Conservation (phyloP, 2,797 vertebrate genomes). For the Pachyuromys duprasi region DNA sequence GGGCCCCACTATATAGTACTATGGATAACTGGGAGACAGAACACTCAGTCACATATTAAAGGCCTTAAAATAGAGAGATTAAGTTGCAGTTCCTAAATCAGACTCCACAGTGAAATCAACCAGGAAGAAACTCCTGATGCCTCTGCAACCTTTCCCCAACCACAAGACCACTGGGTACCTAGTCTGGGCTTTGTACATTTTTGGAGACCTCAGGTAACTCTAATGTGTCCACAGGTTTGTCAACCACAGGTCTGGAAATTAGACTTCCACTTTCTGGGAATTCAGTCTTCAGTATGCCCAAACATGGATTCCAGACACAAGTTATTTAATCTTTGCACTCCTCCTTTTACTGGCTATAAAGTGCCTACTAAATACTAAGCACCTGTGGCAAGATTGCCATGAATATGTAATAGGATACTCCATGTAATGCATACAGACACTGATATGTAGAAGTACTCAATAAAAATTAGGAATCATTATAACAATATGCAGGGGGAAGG, state of each 20-base stretch:
- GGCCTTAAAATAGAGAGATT: not conserved
- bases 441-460: not conserved
- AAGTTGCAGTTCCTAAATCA: not conserved
- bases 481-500: not conserved
- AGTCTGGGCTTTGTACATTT: not conserved
- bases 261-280: not conserved
- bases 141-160: not conserved
- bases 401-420: not conserved
- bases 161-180: not conserved
- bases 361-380: fast-evolving
- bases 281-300: not conserved
- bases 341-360: not conserved
- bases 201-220: not conserved
- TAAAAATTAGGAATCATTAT: not conserved
- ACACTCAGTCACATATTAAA: not conserved
- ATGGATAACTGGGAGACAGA: not conserved
- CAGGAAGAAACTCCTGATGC: not conserved
- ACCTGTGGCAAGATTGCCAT: not conserved
- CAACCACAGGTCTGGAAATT: not conserved
- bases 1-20: not conserved
- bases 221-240: not conserved
- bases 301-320: not conserved
- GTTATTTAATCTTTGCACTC: not conserved
- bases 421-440: not conserved
- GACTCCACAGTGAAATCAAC: not conserved